Conservation (phyloP, 2,797 vertebrate species). For the Trichosurus vulpecula region DNA sequence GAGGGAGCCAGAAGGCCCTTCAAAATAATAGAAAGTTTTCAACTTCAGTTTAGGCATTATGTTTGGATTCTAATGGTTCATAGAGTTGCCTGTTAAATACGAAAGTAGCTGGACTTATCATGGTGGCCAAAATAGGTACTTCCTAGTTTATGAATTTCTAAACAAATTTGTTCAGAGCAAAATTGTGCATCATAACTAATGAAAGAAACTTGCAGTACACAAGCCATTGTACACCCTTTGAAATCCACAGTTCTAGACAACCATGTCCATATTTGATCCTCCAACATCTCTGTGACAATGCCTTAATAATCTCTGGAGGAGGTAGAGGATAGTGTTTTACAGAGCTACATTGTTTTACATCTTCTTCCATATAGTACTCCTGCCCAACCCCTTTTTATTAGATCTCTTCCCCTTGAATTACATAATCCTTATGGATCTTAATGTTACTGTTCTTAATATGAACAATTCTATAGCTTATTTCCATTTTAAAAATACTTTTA, state of each 20-base stretch:
- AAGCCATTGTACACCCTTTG: background rate
- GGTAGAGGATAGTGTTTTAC: background rate
- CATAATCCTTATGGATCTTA: background rate
- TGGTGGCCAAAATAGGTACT: background rate
- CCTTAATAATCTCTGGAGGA: background rate
- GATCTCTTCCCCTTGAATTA: slow-evolving; percentile 10
- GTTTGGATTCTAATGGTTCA: background rate
- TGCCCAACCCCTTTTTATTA: slow-evolving; percentile 22
- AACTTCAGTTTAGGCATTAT: background rate
- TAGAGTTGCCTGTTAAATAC: background rate
- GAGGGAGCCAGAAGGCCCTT: background rate
- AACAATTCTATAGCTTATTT: slow-evolving; percentile 17
- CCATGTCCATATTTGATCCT: background rate
- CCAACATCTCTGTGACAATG: background rate
- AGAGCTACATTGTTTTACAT: background rate
- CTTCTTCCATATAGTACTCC: background rate
- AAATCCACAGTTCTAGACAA: background rate
- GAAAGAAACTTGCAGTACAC: background rate
- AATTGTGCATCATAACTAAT: background rate
- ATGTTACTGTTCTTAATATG: background rate
- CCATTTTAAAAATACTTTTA: slow-evolving; percentile 27
- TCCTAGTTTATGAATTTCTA: background rate
- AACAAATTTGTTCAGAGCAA: background rate
- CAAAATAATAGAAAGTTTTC: background rate
- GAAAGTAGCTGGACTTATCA: background rate